Evolutionary conservation across 2,888 invertebrate species (phyloP), one percentile per base, ranked within the genome.

Genomic region (Tetragonula carbonaria): DNA sequence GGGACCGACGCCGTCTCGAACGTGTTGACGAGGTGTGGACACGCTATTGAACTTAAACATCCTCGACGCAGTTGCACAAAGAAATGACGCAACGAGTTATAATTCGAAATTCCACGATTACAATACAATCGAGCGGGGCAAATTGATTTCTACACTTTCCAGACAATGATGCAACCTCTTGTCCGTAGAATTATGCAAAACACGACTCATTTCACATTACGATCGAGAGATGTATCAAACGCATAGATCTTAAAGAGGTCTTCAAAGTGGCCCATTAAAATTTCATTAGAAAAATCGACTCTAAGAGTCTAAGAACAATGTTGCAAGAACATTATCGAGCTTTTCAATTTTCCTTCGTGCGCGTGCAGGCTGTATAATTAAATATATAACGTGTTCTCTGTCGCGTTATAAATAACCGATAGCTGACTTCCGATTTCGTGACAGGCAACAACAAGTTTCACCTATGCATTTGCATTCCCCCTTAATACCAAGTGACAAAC

Each of bases 91-190:
- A 68, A 51, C 68, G 18, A 14, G 28, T 53, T 23, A 21, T 38
- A n/a, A 66, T 66, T 66, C 38, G 21, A 66, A 66, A 66, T 65
- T 65, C 33, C 28, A 28, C 13, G 13, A 65, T 65, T 65, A 33
- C 33, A 65, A 65, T 65, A 65, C 33, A 33, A 65, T 65, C 33
- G 63, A 65, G 21, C 11, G 21, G 4, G 8, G 4, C 33, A 33
- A 65, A 65, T 65, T 33, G 33, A 65, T 65, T 21, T 65, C 28
- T 13, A 65, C 33, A 13, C 63, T 65, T 65, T 65, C 21, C 21
- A 65, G 45, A 13, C 45, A 18, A 50, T 71, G 55, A 57, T n/a
- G 71, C 38, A 71, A 57, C 16, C 8, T 55, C 16, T 38, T 3
- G 8, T 55, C 14, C 55, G 16, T 16, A 16, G 4, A 16, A 57